Evolutionary conservation across 2,113 vertebrate species (phyloP).

Genomic region (Gallinago jamesoni): DNA sequence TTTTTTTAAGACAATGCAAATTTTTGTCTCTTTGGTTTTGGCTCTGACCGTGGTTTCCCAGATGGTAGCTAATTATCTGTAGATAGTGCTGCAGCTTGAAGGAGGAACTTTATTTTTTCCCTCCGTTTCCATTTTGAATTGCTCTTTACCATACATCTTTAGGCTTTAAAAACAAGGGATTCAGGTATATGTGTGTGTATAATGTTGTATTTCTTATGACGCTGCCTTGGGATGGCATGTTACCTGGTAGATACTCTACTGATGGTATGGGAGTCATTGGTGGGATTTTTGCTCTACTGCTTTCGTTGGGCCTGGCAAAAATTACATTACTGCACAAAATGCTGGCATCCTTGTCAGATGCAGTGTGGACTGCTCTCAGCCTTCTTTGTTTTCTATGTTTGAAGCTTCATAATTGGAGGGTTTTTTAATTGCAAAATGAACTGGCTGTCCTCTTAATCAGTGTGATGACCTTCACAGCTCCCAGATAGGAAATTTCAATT

Average conservation of each 20-base stretch:
- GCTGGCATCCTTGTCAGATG: not conserved
- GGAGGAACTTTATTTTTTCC: not conserved
- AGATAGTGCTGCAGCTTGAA: not conserved
- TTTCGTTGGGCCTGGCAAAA: not conserved
- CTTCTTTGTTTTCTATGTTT: not conserved
- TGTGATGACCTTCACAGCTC: constrained; percentile 21
- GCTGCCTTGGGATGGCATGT: not conserved
- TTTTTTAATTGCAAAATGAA: not conserved
- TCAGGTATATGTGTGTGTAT: not conserved
- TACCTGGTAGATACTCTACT: not conserved
- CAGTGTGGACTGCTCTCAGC: not conserved
- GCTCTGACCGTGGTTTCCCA: not conserved
- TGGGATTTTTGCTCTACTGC: not conserved
- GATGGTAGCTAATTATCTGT: not conserved
- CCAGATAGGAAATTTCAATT: constrained; percentile 17
- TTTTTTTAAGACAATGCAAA: not conserved
- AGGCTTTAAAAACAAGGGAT: not conserved
- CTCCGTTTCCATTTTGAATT: not conserved
- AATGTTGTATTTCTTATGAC: not conserved
- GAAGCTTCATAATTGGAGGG: not conserved
- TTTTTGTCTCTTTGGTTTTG: not conserved
- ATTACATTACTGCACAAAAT: not conserved
- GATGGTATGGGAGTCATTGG: not conserved
- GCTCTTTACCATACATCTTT: not conserved
- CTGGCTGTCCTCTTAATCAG: not conserved